Conservation (phyloP, 1,140 invertebrate species). For the Drosophila kohkoa region DNA sequence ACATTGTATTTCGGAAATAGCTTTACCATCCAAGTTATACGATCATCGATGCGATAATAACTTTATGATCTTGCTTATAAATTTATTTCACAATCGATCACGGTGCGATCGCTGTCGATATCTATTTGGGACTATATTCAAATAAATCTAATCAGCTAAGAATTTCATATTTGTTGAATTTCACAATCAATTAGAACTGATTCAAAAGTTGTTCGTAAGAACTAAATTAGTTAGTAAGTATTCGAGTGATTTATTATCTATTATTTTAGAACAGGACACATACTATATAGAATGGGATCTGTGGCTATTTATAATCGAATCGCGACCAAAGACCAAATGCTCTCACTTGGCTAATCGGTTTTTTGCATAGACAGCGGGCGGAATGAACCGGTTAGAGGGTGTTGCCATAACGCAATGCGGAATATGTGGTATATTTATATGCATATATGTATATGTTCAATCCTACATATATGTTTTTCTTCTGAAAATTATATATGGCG, state of each 20-base stretch:
- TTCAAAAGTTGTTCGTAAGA: no score
- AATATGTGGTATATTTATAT: conserved; percentile 46
- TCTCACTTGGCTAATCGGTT: conserved; percentile 15
- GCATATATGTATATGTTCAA: conserved; percentile 3
- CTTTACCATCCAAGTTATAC: not conserved
- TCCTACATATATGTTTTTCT: conserved; percentile 11
- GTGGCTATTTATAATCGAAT: conserved; percentile 57
- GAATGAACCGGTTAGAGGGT: conserved; percentile 62
- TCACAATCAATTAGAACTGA: conserved; percentile 2
- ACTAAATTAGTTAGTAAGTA: no score
- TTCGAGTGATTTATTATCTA: no score
- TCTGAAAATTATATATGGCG: conserved; percentile 33
- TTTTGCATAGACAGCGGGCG: conserved; percentile 25
- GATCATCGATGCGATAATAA: conserved; percentile 5
- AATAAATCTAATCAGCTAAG: not conserved
- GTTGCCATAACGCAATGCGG: conserved; percentile 34
- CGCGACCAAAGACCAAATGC: conserved; percentile 24
- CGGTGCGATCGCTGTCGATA: not conserved
- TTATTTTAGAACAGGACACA: no score
- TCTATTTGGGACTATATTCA: not conserved
- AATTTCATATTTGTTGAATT: not conserved
- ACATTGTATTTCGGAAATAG: not conserved
- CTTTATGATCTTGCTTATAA: not conserved
- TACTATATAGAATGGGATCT: not conserved
- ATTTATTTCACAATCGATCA: conserved; percentile 13